Base-by-base conservation (phyloP, 2,888 invertebrate genomes). In the Glyphotaelius pellucidus region DNA sequence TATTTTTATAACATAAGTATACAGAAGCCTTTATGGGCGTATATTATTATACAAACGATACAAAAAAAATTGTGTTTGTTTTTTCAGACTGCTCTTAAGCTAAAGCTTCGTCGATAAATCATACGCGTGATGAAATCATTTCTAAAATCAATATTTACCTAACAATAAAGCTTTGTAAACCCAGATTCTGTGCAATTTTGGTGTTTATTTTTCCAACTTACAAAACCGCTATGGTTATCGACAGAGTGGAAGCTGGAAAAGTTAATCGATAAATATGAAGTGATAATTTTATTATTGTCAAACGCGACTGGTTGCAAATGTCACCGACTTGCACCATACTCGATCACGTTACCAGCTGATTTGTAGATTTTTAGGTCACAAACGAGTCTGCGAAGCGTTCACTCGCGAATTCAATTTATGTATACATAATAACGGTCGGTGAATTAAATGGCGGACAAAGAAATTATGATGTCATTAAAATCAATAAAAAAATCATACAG, bases 191-290 rank as follows among this genome's bases (percentile, higher is more conserved):
- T 38, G 31, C 31, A 83, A 83, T 83, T 32, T 31, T 83, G 9
- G 52, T 67, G 35, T 83, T 83, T 83, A 83, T 31, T 83, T 83
- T 31, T 25, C 19, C 5, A 30, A 11, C 42, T 86, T 86, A 86
- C 42, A 86, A 86, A 35, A 86, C 47, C 3, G 47, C 42, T 47
- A 86, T 42, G 86, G 86, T 47, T 86, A n/a, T 83, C 25, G 7
- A 4, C 86, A 86, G 85, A 38, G 12, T 35, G 42, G 38, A 85
- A 52, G 52, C 52, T 52, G 19, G 19, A 32, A 42, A 38, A 85
- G 47, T 25, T 86, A 42, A 86, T 42, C 42, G 86, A 86, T 42
- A 86, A 86, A 86, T 86, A 86, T 86, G 42, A 86, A 86, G 42
- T 42, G 86, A 47, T 86, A 86, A 86, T 86, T 47, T 14, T 85